Conservation (phyloP, 1,140 invertebrate genomes). For the Zophobas atratus region DNA sequence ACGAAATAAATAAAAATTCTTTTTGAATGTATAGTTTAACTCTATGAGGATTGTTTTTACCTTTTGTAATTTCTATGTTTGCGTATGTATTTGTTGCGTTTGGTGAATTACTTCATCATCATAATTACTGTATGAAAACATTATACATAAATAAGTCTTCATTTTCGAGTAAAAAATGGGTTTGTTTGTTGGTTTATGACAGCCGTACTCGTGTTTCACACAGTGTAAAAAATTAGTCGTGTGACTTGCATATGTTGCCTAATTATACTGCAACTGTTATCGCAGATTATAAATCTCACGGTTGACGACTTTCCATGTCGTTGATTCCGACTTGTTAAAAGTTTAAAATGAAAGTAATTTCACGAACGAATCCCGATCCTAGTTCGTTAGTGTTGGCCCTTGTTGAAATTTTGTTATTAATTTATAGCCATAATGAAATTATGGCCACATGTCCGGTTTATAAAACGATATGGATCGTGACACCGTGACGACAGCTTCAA, state of each 20-base stretch:
- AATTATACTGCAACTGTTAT: slow-evolving; percentile 29
- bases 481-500: slow-evolving; percentile 33
- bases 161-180: slow-evolving; percentile 1
- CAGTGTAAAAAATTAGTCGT: slow-evolving; percentile 15
- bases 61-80: too few relatives aligned
- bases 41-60: too few relatives aligned
- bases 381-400: background rate
- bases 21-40: too few relatives aligned
- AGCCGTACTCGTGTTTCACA: background rate
- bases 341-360: background rate
- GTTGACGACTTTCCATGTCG: slow-evolving; percentile 11
- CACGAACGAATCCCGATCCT: background rate
- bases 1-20: too few relatives aligned
- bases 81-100: too few relatives aligned
- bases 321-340: background rate
- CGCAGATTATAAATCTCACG: slow-evolving; percentile 29
- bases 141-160: background rate
- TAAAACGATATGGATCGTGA: slow-evolving; percentile 35
- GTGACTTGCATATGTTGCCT: slow-evolving; percentile 21
- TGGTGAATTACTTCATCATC: too few relatives aligned
- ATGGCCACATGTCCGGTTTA: slow-evolving; percentile 32
- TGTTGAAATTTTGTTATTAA: slow-evolving; percentile 36
- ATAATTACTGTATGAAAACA: too few relatives aligned
- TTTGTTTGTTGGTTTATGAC: background rate
- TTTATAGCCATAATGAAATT: slow-evolving; percentile 36